Evolutionary conservation across 1,140 invertebrate genomes (phyloP), one percentile per base, ranked within the genome.

Genomic region (Heterodera schachtii): DNA sequence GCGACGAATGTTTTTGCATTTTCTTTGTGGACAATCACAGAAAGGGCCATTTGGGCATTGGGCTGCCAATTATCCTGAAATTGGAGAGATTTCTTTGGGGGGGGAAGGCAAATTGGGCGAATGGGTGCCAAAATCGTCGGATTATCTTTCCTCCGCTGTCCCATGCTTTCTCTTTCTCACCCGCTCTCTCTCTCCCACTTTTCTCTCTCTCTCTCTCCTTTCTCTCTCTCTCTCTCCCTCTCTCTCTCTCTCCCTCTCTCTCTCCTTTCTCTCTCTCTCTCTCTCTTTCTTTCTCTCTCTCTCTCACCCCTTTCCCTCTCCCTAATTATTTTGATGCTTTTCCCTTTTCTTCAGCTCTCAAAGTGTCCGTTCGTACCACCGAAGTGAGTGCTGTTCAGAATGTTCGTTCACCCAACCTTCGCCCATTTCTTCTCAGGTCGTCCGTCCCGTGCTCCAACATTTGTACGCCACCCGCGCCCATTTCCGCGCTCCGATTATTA

Each of bases 321-420:
- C 16, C 57, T 16, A 13, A 16, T 60, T 19, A 16, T 16, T 16
- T 16, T 4, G 16, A 60, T 13, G 16, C 2, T 43, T 19, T 75
- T 60, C 46, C 2, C 13, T 52, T 41, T 47, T 81, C 82, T 83
- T 79, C 69, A 86, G 85, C 85, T 11, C 41, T 86, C 16, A 81
- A 85, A 85, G 77, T 86, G 43, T 86, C 75, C 67, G 83, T 86
- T 13, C 76, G 84, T 75, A 81, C 86, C 11, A 85, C 86, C 43
- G 84, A 84, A 70, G 83, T 84, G 44, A 74, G 83, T 46, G 82
- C 16, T 52, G 49, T 52, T 11, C 49, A 52, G 49, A 31, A 31
- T 31, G 31, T 31, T 31, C 31, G 31, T 31, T 31, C 31, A 31
- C 31, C 31, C 31, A 31, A 31, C 31, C 31, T 31, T 31, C 31